Evolutionary conservation across 2,797 vertebrate species (phyloP).

Genomic region (Florisuga fusca): DNA sequence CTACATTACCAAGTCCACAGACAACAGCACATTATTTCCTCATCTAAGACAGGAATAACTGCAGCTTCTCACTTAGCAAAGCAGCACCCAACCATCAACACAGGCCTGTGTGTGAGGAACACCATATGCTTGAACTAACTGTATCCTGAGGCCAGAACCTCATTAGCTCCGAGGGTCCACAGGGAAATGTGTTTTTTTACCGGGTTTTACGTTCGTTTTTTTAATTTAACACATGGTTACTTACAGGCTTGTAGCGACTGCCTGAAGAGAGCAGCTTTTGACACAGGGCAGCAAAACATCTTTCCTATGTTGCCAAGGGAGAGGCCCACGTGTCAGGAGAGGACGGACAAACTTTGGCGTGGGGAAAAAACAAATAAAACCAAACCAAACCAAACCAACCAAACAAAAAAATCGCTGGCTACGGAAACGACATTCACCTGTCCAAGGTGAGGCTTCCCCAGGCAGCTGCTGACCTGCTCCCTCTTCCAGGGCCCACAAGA

Average conservation of each 20-base stretch:
- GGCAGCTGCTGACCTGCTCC: neutral
- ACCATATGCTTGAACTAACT: fast-evolving
- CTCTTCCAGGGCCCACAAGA: neutral
- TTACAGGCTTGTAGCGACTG: neutral
- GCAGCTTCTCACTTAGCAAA: neutral
- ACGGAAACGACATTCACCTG: neutral
- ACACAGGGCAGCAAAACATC: neutral
- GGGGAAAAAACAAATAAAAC: neutral
- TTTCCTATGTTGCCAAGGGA: neutral
- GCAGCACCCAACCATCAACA: neutral
- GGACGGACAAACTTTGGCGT: neutral
- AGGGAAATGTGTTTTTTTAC: neutral
- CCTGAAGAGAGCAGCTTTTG: neutral
- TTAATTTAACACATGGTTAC: neutral
- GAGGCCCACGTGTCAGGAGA: neutral
- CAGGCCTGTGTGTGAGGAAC: fast-evolving
- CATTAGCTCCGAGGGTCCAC: neutral
- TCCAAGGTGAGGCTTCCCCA: neutral
- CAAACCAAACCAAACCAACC: too few species aligned
- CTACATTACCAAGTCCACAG: neutral
- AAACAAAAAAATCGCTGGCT: fast-evolving
- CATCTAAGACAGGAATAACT: neutral
- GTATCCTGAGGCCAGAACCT: neutral
- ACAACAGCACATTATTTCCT: neutral
- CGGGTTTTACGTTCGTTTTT: neutral